Conservation (phyloP, 2,113 vertebrate genomes). For the Trogon surrucura region DNA sequence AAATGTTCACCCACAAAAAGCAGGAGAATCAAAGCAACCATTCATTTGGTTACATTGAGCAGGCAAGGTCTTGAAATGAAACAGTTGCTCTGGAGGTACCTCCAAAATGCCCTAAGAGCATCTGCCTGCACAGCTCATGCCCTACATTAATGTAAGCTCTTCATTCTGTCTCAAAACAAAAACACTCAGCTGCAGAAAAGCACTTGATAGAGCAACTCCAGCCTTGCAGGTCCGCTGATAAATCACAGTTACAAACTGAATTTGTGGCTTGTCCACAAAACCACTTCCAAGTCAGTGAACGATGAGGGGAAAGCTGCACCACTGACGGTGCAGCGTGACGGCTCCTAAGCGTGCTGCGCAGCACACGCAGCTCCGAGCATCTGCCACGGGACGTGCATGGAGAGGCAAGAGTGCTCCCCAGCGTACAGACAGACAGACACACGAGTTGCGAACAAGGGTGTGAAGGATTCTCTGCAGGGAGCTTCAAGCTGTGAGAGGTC, state of each 20-base stretch:
- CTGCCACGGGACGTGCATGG: not conserved
- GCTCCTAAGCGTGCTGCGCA: not conserved
- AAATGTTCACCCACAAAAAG: not conserved
- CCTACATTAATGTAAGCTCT: not conserved
- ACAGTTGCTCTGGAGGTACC: not conserved
- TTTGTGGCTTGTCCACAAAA: not conserved
- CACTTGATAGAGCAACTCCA: not conserved
- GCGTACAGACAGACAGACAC: not conserved
- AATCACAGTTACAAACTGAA: not conserved
- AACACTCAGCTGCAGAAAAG: not conserved
- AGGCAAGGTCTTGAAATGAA: not conserved
- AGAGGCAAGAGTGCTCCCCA: conserved; percentile 16
- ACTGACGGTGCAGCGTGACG: rapidly evolving
- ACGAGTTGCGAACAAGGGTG: rapidly evolving
- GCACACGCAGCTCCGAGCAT: not conserved
- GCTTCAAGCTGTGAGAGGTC: not conserved
- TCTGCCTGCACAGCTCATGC: not conserved
- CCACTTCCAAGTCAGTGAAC: not conserved
- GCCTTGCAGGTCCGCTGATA: rapidly evolving
- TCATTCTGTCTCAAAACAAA: not conserved
- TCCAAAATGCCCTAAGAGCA: not conserved
- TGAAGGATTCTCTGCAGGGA: not conserved
- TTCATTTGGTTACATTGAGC: not conserved
- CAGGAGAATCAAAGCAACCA: not conserved
- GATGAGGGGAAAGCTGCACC: not conserved